Percentiles rank a stretch among this genome's conserved stretches.
These are phyloP conservation scores for Rhopalosiphum nymphaeae DNA, from an alignment of 2,888 invertebrate genomes.

Conservation along the genomic window DNA sequence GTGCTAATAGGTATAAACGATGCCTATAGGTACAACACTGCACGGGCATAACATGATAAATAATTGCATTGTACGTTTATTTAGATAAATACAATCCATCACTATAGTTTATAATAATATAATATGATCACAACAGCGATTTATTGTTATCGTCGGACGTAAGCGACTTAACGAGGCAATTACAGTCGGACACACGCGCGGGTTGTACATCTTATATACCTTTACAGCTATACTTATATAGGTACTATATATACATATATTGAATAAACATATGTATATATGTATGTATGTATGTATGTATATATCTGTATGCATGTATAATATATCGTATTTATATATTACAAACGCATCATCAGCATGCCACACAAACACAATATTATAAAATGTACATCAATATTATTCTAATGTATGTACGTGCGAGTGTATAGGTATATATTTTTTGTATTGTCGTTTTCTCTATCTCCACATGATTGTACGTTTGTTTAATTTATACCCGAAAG, in stretches of 20 bases:
- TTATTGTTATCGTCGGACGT: background rate
- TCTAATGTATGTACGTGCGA: background rate
- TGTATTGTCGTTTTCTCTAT: background rate
- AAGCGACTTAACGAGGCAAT: background rate
- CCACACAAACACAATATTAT: background rate
- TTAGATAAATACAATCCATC: background rate
- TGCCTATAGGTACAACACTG: background rate
- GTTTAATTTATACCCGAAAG: background rate
- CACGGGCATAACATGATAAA: background rate
- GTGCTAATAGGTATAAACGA: background rate
- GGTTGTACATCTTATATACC: background rate
- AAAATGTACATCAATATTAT: slow-evolving; percentile 11
- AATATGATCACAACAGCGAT: background rate
- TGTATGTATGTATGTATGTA: background rate
- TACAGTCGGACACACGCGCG: background rate
- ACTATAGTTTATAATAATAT: background rate
- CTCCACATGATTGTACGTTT: background rate
- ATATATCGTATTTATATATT: background rate
- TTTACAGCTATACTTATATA: background rate
- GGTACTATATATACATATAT: background rate
- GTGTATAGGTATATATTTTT: background rate
- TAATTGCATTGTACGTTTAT: background rate
- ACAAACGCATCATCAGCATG: background rate
- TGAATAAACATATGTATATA: background rate
- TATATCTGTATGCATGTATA: background rate